These are phyloP conservation scores for Acanthisitta chloris DNA, from an alignment of 2,113 vertebrate genomes.

Conservation along the genomic window DNA sequence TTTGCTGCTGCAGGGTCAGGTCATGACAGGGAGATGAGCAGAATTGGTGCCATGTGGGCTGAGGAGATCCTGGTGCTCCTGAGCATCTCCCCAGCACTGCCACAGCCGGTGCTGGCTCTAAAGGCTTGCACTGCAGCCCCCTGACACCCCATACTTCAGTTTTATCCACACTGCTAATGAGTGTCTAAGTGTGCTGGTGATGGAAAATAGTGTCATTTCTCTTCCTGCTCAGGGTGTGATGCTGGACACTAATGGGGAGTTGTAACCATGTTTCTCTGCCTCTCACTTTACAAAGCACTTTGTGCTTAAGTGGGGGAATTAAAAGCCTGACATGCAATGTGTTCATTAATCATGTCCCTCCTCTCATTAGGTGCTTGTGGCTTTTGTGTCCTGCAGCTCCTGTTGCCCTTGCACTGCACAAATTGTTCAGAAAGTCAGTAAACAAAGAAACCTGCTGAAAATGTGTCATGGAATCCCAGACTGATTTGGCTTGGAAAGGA, in stretches of 20 bases:
- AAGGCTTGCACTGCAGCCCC: fast-evolving
- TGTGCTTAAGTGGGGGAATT: not conserved
- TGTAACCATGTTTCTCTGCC: not conserved
- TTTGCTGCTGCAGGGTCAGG: not conserved
- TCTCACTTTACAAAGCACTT: not conserved
- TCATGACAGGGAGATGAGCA: too few relatives aligned
- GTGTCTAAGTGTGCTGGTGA: not conserved
- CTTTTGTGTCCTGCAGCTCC: not conserved
- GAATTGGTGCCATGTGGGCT: fast-evolving
- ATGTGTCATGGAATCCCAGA: fast-evolving
- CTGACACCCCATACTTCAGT: not conserved
- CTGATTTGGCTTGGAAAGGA: not conserved
- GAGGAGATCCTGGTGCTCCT: not conserved
- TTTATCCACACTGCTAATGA: not conserved
- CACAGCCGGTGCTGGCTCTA: not conserved
- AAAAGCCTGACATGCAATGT: not conserved
- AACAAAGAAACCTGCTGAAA: not conserved
- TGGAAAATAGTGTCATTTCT: not conserved
- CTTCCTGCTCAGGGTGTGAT: not conserved
- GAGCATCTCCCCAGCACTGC: fast-evolving
- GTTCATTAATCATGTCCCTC: not conserved
- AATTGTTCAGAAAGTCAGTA: not conserved
- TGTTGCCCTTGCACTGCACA: not conserved
- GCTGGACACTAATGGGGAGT: not conserved
- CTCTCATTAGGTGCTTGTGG: not conserved